Evolutionary conservation across 2,888 invertebrate genomes (phyloP).

Genomic region (Spatulosminthurus flaviceps): DNA sequence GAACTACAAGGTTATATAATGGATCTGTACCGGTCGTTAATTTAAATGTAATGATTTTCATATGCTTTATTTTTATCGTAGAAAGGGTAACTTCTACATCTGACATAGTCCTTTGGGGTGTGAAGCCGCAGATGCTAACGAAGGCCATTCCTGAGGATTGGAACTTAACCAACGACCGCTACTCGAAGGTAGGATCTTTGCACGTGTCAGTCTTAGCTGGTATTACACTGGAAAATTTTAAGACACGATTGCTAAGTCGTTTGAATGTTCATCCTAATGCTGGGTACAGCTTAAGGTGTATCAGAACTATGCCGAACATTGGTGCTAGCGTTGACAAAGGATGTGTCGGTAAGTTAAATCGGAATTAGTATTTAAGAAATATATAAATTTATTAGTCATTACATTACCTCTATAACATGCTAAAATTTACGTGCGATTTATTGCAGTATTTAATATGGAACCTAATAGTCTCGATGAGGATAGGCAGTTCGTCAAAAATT

Average conservation of each 20-base stretch:
- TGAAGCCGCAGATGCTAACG: slow-evolving; percentile 84
- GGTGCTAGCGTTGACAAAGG: slow-evolving; percentile 75
- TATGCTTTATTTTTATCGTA: neutral
- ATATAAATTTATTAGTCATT: no score
- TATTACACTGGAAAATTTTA: slow-evolving; percentile 46
- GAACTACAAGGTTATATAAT: no score
- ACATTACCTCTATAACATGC: no score
- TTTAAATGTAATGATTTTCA: no score
- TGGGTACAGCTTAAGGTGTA: slow-evolving; percentile 67
- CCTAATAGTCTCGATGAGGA: slow-evolving; percentile 69
- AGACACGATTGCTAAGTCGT: neutral
- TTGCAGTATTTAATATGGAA: slow-evolving; percentile 65
- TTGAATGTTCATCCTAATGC: neutral
- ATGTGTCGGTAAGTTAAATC: slow-evolving; percentile 65
- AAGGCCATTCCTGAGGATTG: slow-evolving; percentile 68
- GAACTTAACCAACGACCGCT: slow-evolving; percentile 1
- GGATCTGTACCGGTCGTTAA: no score
- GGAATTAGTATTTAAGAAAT: no score
- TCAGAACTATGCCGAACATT: slow-evolving; percentile 89
- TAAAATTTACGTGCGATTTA: no score
- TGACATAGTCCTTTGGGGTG: slow-evolving; percentile 82
- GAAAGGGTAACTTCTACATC: slow-evolving; percentile 26
- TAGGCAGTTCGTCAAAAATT: slow-evolving; percentile 71
- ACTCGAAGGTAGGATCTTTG: slow-evolving; percentile 16
- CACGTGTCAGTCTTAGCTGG: slow-evolving; percentile 62